These are phyloP conservation scores for Gila robusta DNA, from an alignment of 2,797 vertebrate genomes.

Conservation along the genomic window DNA sequence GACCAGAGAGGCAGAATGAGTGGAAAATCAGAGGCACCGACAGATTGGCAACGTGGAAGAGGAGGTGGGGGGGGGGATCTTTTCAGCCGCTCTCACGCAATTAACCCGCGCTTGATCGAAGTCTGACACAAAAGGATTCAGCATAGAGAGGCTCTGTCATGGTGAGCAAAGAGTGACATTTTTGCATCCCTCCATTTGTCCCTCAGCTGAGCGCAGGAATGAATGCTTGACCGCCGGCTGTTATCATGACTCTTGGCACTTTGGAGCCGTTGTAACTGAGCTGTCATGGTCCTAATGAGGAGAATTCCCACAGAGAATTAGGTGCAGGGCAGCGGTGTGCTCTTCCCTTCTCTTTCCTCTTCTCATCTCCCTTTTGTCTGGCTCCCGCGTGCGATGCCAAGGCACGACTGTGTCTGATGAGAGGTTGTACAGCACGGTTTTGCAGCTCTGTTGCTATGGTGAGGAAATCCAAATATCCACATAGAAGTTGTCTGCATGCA, in stretches of 20 bases:
- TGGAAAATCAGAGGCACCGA: slow-evolving; percentile 40
- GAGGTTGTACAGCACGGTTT: slow-evolving; percentile 65
- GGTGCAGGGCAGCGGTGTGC: not conserved
- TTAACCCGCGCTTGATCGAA: slow-evolving; percentile 74
- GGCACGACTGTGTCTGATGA: slow-evolving; percentile 62
- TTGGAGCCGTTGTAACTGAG: slow-evolving; percentile 41
- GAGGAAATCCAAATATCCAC: slow-evolving; percentile 72
- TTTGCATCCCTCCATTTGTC: slow-evolving; percentile 75
- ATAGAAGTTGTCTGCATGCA: slow-evolving; percentile 69
- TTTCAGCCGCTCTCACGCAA: slow-evolving; percentile 69
- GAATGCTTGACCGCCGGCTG: slow-evolving; percentile 35
- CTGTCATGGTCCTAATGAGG: slow-evolving; percentile 50
- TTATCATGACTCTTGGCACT: slow-evolving; percentile 47
- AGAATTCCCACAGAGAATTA: slow-evolving; percentile 65
- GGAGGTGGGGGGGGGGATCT: slow-evolving; percentile 46
- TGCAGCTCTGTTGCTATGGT: slow-evolving; percentile 71
- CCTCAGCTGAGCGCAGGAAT: slow-evolving; percentile 63
- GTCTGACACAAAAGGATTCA: slow-evolving; percentile 75
- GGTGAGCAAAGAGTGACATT: slow-evolving; percentile 69
- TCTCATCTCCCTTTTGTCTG: slow-evolving; percentile 22
- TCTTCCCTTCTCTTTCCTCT: slow-evolving; percentile 24
- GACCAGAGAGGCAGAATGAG: slow-evolving; percentile 66
- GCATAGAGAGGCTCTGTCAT: slow-evolving; percentile 73
- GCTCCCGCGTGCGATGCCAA: slow-evolving; percentile 30
- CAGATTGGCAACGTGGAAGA: slow-evolving; percentile 42